These are phyloP conservation scores for Theocolax elegans DNA, from an alignment of 1,140 invertebrate species.

Conservation along the genomic window DNA sequence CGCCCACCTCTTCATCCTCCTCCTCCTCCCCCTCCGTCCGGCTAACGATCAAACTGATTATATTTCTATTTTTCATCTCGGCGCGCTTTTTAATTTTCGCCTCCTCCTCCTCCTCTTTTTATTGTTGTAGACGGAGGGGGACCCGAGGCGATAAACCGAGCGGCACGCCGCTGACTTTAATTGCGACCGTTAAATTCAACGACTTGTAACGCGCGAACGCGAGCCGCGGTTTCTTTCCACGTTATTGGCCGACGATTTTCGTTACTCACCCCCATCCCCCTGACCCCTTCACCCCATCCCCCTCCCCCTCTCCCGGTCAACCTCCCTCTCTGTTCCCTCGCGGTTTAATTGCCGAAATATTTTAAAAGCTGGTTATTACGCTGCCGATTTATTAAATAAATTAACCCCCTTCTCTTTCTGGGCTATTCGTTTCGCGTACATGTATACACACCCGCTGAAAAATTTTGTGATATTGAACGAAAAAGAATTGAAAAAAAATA, in stretches of 20 bases:
- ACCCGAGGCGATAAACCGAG: constrained; percentile 8
- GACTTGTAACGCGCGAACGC: not conserved
- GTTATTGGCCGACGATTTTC: too few relatives aligned
- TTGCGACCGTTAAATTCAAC: constrained; percentile 12
- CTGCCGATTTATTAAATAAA: too few relatives aligned
- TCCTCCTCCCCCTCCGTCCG: constrained; percentile 5
- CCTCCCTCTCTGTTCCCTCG: too few relatives aligned
- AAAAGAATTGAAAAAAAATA: too few relatives aligned
- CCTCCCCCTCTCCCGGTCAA: too few relatives aligned
- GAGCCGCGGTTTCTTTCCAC: not conserved
- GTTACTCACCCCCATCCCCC: not conserved
- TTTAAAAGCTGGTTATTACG: too few relatives aligned
- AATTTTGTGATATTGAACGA: too few relatives aligned
- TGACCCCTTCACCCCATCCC: not conserved
- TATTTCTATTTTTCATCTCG: constrained; percentile 38
- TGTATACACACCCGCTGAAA: too few relatives aligned
- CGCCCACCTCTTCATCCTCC: not conserved
- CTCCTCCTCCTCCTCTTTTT: constrained; percentile 9
- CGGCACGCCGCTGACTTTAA: constrained; percentile 16
- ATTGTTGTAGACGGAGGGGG: constrained; percentile 5
- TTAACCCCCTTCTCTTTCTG: too few relatives aligned
- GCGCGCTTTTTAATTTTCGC: constrained; percentile 35
- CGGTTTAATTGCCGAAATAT: too few relatives aligned
- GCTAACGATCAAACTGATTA: constrained; percentile 34
- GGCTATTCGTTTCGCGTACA: too few relatives aligned